A percentile compares a stretch with the other conserved stretches of the same genome.
phyloP scores from a whole-genome alignment of 2,113 vertebrate species.

The Mungos mungo region DNA sequence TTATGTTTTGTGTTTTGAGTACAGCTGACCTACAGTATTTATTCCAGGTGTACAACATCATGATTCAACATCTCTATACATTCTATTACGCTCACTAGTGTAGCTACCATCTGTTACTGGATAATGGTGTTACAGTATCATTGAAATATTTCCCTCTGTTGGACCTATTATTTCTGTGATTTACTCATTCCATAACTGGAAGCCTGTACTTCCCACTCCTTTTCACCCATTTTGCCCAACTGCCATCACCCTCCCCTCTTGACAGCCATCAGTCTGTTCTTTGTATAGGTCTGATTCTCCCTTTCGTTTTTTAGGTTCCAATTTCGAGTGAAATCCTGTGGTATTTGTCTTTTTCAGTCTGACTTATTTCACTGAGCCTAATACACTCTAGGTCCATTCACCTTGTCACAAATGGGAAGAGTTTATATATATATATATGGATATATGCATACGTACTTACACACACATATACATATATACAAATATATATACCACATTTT shows the following conservation, averaged over 20 bases:
- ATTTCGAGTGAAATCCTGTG: neutral
- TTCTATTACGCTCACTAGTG: neutral
- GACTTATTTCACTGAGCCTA: neutral
- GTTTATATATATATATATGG: neutral
- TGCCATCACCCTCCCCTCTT: neutral
- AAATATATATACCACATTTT: neutral
- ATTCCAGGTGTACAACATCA: neutral
- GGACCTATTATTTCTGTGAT: neutral
- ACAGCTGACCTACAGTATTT: neutral
- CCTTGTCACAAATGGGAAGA: neutral
- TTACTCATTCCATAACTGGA: neutral
- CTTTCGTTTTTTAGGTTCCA: neutral
- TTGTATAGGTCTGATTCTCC: neutral
- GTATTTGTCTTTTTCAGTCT: neutral
- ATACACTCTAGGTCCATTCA: neutral
- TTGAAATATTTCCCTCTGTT: neutral
- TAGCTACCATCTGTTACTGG: neutral
- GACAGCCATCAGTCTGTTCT: neutral
- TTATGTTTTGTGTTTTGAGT: neutral
- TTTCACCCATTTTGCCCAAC: neutral
- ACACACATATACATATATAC: fast-evolving
- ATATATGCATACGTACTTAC: no score
- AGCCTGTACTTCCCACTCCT: neutral
- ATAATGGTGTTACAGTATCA: neutral
- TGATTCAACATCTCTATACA: neutral